Evolutionary conservation across 2,113 vertebrate species (phyloP).

Genomic region (Sakesphorus luctuosus): DNA sequence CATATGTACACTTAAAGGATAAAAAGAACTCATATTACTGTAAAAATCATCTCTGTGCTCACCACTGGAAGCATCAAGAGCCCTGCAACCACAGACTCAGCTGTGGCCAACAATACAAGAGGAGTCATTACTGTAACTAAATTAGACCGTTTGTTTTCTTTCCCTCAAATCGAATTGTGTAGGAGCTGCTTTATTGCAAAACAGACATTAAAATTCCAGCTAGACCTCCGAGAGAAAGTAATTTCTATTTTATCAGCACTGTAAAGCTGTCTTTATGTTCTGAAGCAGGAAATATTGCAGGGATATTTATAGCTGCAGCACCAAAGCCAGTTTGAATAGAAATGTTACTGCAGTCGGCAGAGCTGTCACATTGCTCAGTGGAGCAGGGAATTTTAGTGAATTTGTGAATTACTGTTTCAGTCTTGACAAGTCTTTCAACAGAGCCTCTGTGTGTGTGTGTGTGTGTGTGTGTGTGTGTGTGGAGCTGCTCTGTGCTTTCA

Average conservation of each 20-base stretch:
- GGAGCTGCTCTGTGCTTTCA: slow-evolving; percentile 64
- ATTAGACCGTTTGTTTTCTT: slow-evolving; percentile 84
- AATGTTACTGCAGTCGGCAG: slow-evolving; percentile 79
- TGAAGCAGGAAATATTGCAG: slow-evolving; percentile 83
- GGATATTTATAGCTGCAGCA: slow-evolving; percentile 83
- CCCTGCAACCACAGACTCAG: slow-evolving; percentile 48
- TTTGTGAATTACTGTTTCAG: slow-evolving; percentile 80
- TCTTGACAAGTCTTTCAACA: slow-evolving; percentile 79
- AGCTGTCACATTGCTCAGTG: slow-evolving; percentile 80
- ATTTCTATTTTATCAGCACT: slow-evolving; percentile 88
- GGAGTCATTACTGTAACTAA: slow-evolving; percentile 84
- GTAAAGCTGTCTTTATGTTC: slow-evolving; percentile 86
- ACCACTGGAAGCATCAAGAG: slow-evolving; percentile 47
- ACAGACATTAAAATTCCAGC: slow-evolving; percentile 87
- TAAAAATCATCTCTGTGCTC: slow-evolving; percentile 69
- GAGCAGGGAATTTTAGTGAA: slow-evolving; percentile 82
- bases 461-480: slow-evolving; percentile 67
- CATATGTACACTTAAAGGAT: slow-evolving; percentile 43
- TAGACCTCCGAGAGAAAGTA: slow-evolving; percentile 86
- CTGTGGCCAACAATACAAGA: slow-evolving; percentile 72
- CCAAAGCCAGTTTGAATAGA: slow-evolving; percentile 84
- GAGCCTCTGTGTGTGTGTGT: slow-evolving; percentile 46
- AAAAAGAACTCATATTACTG: slow-evolving; percentile 61
- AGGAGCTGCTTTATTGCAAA: slow-evolving; percentile 86
- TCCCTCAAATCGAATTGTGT: slow-evolving; percentile 83